These are phyloP conservation scores for Germaria angustata DNA, from an alignment of 2,888 invertebrate genomes.

Conservation along the genomic window DNA sequence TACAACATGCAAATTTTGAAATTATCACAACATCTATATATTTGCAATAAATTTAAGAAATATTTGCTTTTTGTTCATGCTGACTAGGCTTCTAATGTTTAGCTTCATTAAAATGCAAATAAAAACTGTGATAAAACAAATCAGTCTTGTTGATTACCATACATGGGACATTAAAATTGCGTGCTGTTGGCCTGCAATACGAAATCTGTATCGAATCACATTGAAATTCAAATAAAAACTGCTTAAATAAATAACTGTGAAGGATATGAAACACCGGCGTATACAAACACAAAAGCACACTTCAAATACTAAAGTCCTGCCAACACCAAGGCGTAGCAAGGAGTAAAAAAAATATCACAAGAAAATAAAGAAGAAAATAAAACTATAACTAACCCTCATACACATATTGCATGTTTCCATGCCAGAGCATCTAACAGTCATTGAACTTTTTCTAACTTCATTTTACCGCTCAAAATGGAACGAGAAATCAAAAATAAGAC, in stretches of 20 bases:
- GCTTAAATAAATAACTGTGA: conserved; percentile 24
- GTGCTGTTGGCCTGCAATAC: conserved; percentile 44
- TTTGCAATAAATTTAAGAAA: too few relatives aligned
- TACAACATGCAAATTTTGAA: too few relatives aligned
- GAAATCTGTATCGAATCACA: conserved; percentile 51
- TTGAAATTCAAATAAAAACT: conserved; percentile 37
- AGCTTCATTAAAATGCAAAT: background rate
- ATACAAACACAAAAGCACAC: background rate
- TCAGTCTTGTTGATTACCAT: conserved; percentile 8
- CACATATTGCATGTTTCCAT: background rate
- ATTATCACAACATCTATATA: too few relatives aligned
- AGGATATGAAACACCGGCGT: background rate
- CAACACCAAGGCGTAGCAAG: background rate
- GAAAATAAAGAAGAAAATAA: background rate
- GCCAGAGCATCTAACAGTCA: conserved; percentile 31
- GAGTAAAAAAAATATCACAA: background rate
- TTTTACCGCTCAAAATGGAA: background rate
- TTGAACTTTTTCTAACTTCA: conserved; percentile 30
- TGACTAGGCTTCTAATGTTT: conserved; percentile 3
- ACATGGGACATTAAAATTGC: conserved; percentile 16
- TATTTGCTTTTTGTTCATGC: background rate
- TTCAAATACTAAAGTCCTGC: background rate
- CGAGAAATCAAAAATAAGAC: background rate
- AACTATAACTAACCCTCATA: background rate
- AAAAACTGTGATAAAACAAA: background rate